Evolutionary conservation across 2,113 vertebrate genomes (phyloP).

Genomic region (Carassius carassius): DNA sequence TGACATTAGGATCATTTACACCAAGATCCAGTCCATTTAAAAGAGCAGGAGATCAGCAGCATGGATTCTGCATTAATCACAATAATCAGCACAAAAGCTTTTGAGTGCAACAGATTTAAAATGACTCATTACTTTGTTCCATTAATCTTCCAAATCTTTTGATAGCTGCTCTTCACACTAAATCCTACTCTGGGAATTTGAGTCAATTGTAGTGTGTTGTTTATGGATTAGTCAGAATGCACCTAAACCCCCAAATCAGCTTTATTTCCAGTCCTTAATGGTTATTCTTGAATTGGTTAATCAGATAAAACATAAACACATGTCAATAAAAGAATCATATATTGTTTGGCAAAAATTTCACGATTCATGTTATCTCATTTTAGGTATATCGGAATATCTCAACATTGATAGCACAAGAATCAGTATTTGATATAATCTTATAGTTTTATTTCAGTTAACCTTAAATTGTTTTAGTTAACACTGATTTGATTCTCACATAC

Average conservation of each 20-base stretch:
- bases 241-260: neutral
- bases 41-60: neutral
- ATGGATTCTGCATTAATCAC: neutral
- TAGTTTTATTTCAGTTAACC: too few species aligned
- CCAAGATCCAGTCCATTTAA: neutral
- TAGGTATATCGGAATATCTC: neutral
- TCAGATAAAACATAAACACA: neutral
- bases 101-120: neutral
- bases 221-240: neutral
- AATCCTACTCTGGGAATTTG: neutral
- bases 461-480: too few species aligned
- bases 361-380: neutral
- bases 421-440: neutral
- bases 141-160: neutral
- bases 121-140: neutral
- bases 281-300: neutral
- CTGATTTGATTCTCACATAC: neutral
- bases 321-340: neutral
- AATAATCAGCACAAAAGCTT: neutral
- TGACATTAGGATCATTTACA: neutral
- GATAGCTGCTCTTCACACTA: constrained; percentile 1
- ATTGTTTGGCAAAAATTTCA: neutral
- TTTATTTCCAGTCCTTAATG: neutral
- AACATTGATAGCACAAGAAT: neutral
- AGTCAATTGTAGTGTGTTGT: neutral